These are phyloP conservation scores for Augochlora pura DNA, from an alignment of 1,140 invertebrate genomes.

Conservation along the genomic window DNA sequence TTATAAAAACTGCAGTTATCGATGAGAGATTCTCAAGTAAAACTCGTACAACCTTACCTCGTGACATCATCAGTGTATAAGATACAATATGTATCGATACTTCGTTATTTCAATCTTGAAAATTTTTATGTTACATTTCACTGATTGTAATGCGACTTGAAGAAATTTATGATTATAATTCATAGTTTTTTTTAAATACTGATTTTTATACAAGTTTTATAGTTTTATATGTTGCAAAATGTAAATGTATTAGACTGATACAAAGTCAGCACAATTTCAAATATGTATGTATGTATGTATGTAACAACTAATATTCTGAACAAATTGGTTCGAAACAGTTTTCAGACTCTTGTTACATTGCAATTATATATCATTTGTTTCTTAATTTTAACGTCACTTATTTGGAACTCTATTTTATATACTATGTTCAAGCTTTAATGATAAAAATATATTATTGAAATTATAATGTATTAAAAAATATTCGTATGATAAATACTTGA, in stretches of 20 bases:
- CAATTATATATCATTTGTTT: constrained; percentile 33
- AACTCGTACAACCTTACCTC: constrained; percentile 63
- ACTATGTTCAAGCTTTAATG: too few species aligned
- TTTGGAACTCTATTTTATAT: background rate
- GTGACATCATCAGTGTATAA: constrained; percentile 63
- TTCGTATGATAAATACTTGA: background rate
- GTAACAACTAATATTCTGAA: background rate
- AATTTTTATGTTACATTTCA: constrained; percentile 23
- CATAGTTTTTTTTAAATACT: background rate
- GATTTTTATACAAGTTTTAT: background rate
- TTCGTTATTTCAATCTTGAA: constrained; percentile 36
- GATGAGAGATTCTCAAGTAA: constrained; percentile 51
- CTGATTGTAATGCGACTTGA: constrained; percentile 19
- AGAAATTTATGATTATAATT: constrained; percentile 19
- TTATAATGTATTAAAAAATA: background rate
- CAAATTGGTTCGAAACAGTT: constrained; percentile 9
- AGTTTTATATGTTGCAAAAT: background rate
- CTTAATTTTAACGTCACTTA: constrained; percentile 15
- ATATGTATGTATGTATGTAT: background rate
- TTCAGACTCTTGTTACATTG: constrained; percentile 21
- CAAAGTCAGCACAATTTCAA: background rate
- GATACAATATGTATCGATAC: constrained; percentile 29
- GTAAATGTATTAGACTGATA: background rate
- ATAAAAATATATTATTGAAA: constrained; percentile 2
- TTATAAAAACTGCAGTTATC: background rate